phyloP scores from a whole-genome alignment of 2,797 vertebrate species.

The Lithobates pipiens region DNA sequence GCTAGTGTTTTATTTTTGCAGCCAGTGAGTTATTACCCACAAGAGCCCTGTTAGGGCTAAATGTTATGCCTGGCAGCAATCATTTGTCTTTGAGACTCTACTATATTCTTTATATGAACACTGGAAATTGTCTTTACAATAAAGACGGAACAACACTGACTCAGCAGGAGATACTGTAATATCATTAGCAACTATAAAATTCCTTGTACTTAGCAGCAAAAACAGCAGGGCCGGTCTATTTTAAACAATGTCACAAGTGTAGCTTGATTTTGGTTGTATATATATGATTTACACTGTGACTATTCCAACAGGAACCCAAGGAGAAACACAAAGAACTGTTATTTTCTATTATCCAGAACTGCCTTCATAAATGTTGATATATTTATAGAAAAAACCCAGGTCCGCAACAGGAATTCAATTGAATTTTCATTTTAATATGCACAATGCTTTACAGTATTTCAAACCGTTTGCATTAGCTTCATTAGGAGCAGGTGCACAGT shows the following conservation, averaged over 20 bases:
- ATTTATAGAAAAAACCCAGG: slow-evolving; percentile 23
- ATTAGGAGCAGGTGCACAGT: slow-evolving; percentile 22
- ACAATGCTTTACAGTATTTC: slow-evolving; percentile 18
- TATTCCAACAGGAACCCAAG: not conserved
- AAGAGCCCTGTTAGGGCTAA: slow-evolving; percentile 39
- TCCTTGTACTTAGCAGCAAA: slow-evolving; percentile 12
- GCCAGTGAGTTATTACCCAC: slow-evolving; percentile 50
- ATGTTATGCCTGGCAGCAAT: slow-evolving; percentile 44
- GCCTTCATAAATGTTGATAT: slow-evolving; percentile 25
- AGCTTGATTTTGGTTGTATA: slow-evolving; percentile 17
- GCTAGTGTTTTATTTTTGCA: slow-evolving; percentile 26
- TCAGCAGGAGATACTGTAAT: slow-evolving; percentile 49
- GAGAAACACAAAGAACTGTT: slow-evolving; percentile 21
- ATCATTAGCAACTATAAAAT: slow-evolving; percentile 43
- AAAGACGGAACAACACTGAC: slow-evolving; percentile 34
- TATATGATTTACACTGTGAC: slow-evolving; percentile 35
- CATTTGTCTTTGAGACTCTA: slow-evolving; percentile 29
- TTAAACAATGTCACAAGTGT: slow-evolving; percentile 31
- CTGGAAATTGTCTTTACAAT: slow-evolving; percentile 49
- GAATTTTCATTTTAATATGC: slow-evolving; percentile 31
- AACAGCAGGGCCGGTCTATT: slow-evolving; percentile 40
- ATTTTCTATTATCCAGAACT: slow-evolving; percentile 30
- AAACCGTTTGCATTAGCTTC: slow-evolving; percentile 4
- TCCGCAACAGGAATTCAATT: slow-evolving; percentile 28
- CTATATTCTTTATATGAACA: slow-evolving; percentile 31